Evolutionary conservation across 1,140 invertebrate species (phyloP).

Genomic region (Sinella curviseta): DNA sequence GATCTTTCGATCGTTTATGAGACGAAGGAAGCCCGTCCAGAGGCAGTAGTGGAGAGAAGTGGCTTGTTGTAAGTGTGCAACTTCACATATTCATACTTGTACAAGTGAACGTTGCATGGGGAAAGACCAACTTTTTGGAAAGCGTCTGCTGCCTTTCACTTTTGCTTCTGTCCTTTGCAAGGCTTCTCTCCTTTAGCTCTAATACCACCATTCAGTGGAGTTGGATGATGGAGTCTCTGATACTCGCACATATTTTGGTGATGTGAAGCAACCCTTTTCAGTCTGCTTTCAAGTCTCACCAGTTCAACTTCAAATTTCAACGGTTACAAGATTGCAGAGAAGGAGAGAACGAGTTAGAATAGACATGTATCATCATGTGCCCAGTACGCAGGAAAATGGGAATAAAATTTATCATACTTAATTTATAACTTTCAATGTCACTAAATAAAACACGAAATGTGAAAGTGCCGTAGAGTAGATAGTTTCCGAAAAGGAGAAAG

Average conservation of each 20-base stretch:
- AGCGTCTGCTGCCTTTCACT: slow-evolving; percentile 18
- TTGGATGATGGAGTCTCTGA: slow-evolving; percentile 2
- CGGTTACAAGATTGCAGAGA: background rate
- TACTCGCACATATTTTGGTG: slow-evolving; percentile 19
- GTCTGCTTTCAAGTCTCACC: background rate
- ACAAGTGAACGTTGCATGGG: background rate
- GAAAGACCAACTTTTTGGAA: background rate
- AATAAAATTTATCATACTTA: no score
- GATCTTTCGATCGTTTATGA: background rate
- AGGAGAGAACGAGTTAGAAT: no score
- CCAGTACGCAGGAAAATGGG: no score
- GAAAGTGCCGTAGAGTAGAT: no score
- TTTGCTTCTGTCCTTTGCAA: background rate
- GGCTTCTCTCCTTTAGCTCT: background rate
- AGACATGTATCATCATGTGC: no score
- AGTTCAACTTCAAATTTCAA: background rate
- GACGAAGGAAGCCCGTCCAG: background rate
- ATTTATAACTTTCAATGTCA: no score
- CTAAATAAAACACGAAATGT: no score
- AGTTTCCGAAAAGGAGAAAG: no score
- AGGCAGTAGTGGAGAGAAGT: no score
- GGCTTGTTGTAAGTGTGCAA: background rate
- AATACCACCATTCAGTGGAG: no score
- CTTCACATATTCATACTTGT: background rate
- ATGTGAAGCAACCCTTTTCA: slow-evolving; percentile 17